Evolutionary conservation across 2,888 invertebrate species (phyloP), one percentile per base, ranked within the genome.

Genomic region (Drosophila nr. medialis): DNA sequence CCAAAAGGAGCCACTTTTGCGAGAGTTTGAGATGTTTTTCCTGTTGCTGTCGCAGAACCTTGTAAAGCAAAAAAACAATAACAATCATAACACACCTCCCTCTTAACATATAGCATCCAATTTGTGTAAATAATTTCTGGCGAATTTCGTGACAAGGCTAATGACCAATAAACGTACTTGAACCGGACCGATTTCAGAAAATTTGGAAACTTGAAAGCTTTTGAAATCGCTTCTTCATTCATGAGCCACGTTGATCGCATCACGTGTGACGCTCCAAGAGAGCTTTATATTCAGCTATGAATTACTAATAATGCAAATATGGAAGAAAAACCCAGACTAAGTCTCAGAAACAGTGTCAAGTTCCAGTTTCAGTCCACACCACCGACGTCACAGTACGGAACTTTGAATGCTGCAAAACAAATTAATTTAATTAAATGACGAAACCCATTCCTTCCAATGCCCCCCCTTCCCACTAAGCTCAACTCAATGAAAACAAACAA

Each of bases 111-210:
- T 36, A 58, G 56, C 60, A 60, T 64, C 63, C 56, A 62, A 66
- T 55, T 61, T 64, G 65, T 69, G 78, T 50, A 69, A 72, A 76
- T 76, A 24, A 27, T 63, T 72, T 77, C 76, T 6, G 54, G 27
- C 30, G 70, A 74, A 70, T 72, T 73, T 78, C 65, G 45, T 56
- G 68, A 76, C 80, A 77, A 77, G 74, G 68, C 45, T 72, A 62
- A 74, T 79, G 77, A 68, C 86, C 75, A 81, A 81, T 75, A 86
- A 89, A 86, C 88, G 77, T 71, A 75, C 88, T 80, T 89, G 88
- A 86, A 89, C 86, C 69, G 70, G 5, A 29, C 68, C 29, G 36
- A 72, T 72, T 54, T 70, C 61, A 38, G 74, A 72, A 72, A 80
- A 72, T 67, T 65, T 54, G 60, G 48, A 64, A 74, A 56, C 50